Conservation (phyloP, 2,797 vertebrate genomes). For the Kryptopterus vitreolus region DNA sequence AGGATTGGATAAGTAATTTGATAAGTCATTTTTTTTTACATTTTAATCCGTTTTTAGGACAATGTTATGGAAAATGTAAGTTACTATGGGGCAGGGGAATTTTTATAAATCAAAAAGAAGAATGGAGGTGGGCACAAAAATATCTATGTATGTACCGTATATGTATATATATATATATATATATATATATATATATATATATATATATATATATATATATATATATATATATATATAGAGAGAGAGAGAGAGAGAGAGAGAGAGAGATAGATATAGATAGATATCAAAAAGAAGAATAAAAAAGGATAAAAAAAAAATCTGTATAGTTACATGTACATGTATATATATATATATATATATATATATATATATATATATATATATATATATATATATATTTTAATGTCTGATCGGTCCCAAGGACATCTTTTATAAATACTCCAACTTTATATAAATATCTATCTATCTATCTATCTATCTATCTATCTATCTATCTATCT, state of each 20-base stretch:
- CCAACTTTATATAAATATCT: no score
- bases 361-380: no score
- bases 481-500: no score
- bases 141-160: neutral
- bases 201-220: neutral
- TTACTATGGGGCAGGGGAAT: neutral
- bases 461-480: no score
- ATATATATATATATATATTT: no score
- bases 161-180: no score
- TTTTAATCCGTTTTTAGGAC: neutral
- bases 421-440: no score
- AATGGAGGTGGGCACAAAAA: neutral
- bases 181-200: neutral
- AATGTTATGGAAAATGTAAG: neutral
- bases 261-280: neutral
- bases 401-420: no score
- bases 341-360: no score
- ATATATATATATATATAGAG: neutral
- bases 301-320: no score
- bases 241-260: neutral
- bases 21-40: neutral
- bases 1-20: conserved; percentile 8
- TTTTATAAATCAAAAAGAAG: neutral
- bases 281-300: no score
- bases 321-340: no score